Percentiles rank a stretch among this genome's conserved stretches.
phyloP scores from a whole-genome alignment of 2,113 vertebrate genomes.

The Pan troglodytes region NHGRI_mPanTro3-v2.1_pri NC_072411.2:84453501-84454000 shows the following conservation, averaged over 20 bases:
- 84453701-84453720: background rate
- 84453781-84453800: background rate
- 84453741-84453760: background rate
- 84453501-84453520: background rate
- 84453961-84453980: background rate
- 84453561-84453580: background rate
- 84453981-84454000: background rate
- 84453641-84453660: background rate
- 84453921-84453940: background rate
- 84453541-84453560: background rate
- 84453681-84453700: background rate
- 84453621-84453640: background rate
- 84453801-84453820: background rate
- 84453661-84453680: background rate
- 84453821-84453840: background rate
- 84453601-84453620: background rate
- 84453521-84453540: background rate
- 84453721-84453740: background rate
- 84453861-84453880: slow-evolving; percentile 26
- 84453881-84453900: slow-evolving; percentile 6
- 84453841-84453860: background rate
- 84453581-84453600: background rate
- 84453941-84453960: background rate
- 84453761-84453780: background rate
- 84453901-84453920: background rate